Percentiles rank a stretch among this genome's conserved stretches.
Conservation (phyloP, 2,888 invertebrate genomes). For the Trichogramma dendrolimi region DNA sequence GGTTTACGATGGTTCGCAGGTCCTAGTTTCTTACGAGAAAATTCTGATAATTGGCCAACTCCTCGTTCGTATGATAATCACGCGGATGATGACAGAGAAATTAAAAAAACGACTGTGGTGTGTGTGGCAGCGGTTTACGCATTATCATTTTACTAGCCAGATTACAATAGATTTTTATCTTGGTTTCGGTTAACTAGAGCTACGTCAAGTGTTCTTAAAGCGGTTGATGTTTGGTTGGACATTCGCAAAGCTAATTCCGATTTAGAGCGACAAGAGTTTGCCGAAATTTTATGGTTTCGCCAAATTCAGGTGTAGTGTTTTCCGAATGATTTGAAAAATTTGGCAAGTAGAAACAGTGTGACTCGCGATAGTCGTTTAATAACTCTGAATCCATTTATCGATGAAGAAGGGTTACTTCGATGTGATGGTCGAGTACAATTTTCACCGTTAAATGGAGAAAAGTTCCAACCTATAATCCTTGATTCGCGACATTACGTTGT, state of each 20-base stretch:
- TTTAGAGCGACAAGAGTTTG: not conserved
- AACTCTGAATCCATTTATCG: not conserved
- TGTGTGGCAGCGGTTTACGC: no score
- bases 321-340: not conserved
- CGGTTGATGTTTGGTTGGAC: not conserved
- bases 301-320: not conserved
- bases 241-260: not conserved
- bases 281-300: not conserved
- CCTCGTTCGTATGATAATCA: not conserved
- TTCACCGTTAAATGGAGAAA: not conserved
- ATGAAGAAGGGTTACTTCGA: not conserved
- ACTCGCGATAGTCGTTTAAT: not conserved
- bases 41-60: not conserved
- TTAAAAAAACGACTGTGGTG: no score
- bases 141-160: no score
- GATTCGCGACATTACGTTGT: conserved; percentile 9
- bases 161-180: not conserved
- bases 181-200: not conserved
- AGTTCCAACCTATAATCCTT: conserved; percentile 7
- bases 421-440: not conserved
- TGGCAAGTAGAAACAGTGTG: not conserved
- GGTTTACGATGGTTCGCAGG: conserved; percentile 13
- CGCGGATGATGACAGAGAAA: not conserved
- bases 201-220: not conserved
- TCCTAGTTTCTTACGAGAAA: conserved; percentile 6